Base-by-base conservation (phyloP, 2,888 invertebrate genomes). In the Synergus gifuensis region DNA sequence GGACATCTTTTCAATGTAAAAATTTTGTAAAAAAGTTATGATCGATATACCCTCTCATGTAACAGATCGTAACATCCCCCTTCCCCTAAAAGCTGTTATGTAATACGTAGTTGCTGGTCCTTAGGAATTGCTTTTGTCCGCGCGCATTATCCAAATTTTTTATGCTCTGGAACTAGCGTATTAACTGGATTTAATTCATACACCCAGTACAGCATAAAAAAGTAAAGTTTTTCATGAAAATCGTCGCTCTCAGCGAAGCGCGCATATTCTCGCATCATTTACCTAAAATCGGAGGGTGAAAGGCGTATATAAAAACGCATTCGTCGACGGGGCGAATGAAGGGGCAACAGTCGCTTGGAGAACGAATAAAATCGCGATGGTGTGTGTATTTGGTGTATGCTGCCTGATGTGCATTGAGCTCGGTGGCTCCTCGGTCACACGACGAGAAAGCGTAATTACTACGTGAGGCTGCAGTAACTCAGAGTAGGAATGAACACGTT, bases 371-470 rank as follows among this genome's bases (percentile, higher is more conserved):
- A 82, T 78, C 62, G 69, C 60, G 14, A 76, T 22, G 36, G 58
- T n/a, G 40, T 40, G 40, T 7, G 64, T 42, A 78, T 62, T 58
- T 62, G 69, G 79, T 76, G 78, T 76, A 78, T 80, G 80, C 73
- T 64, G 78, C 73, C 60, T 76, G 22, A 28, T 28, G 81, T 78
- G 69, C 77, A 82, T 80, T 81, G 80, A 82, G 79, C 78, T 66
- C 64, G 73, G 78, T 81, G 78, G 79, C 78, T 80, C 78, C 76
- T 78, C 67, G 79, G 83, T 83, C 81, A 82, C 83, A 83, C 82
- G 83, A 85, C 81, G 87, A 84, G 85, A 86, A 85, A 90, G 85
- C 84, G 87, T 90, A 88, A 88, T 90, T 90, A 88, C 86, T 83
- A 83, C 79, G 83, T 83, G 83, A 84, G 82, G 82, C 79, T 46